phyloP scores from a whole-genome alignment of 2,888 invertebrate genomes.

The Dasysyrphus albostriatus region DNA sequence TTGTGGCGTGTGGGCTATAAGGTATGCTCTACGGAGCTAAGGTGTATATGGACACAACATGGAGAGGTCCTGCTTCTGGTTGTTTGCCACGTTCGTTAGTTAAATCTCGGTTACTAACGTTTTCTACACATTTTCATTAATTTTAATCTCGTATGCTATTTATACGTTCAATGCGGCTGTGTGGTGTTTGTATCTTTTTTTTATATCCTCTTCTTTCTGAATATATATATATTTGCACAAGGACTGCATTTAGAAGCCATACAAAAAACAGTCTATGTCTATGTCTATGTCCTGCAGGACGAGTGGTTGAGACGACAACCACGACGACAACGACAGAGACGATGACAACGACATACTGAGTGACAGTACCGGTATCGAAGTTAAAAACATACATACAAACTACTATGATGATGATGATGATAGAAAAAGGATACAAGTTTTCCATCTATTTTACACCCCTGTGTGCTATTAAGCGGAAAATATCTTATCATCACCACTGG shows the following conservation, averaged over 20 bases:
- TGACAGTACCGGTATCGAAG: constrained; percentile 7
- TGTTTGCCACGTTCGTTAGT: constrained; percentile 42
- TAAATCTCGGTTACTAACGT: constrained; percentile 50
- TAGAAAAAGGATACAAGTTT: constrained; percentile 32
- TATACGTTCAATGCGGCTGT: constrained; percentile 1
- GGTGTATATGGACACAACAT: background rate
- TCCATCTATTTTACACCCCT: constrained; percentile 19
- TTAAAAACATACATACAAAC: background rate
- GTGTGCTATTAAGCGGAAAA: constrained; percentile 49
- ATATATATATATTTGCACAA: background rate
- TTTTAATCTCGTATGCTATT: constrained; percentile 63
- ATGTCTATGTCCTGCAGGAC: constrained; percentile 6
- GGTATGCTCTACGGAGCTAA: no score
- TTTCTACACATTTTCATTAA: constrained; percentile 69
- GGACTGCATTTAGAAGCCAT: background rate
- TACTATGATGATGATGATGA: constrained; percentile 15
- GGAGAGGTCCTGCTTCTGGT: background rate
- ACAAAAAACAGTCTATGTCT: background rate
- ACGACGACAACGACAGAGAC: no score
- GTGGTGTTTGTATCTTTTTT: constrained; percentile 1
- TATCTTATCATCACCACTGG: constrained; percentile 59
- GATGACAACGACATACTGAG: background rate
- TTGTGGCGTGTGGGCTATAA: no score
- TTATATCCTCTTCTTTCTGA: constrained; percentile 3
- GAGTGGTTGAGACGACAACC: background rate